Base-by-base conservation (phyloP, 2,113 vertebrate genomes). In the Opisthocomus hoazin region DNA sequence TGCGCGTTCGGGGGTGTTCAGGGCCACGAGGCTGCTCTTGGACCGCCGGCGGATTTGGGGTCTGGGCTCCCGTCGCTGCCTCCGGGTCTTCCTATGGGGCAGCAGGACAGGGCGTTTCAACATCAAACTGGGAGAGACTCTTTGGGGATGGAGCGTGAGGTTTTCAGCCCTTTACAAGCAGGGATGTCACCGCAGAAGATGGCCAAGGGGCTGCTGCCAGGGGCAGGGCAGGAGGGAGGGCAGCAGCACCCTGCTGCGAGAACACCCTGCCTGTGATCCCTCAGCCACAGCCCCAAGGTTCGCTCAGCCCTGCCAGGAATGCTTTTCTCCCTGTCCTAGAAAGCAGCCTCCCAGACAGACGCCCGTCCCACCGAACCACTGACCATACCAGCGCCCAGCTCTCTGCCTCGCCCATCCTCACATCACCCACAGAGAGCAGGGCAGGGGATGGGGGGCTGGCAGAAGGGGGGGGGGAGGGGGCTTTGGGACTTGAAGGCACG, bases 121-220 rank as follows among this genome's bases (percentile, higher is more conserved):
- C 4, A 1, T 61, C 74, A 39, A 6, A 57, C 65, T 76, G 32
- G 70, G 74, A 82, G 63, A 86, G 43, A 46, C 61, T 92, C 80
- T 90, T 71, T 92, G 87, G 57, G 91, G 66, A 82, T 84, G 77
- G 75, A 78, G 60, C 2, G 3, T 15, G 74, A 94, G 61, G 74
- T 93, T 94, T 79, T 54, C 89, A 94, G 94, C 89, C 91, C 91
- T 94, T 96, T 87, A 24, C 2, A 2, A 69, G 77, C 56, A 75
- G 81, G 70, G 84, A 82, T 45, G 4, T 84, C 1, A 3, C 70
- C 73, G 77, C 77, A 92, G 74, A 79, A 51, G 37, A 41, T n/a
- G 34, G 68, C 53, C 51, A 54, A 66, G 26, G 39, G 43, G 70
- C 30, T 0, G 0, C 95, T 45, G 34, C 12, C 61, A 37, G 84